phyloP scores from a whole-genome alignment of 92 coral and sea anemone species.

The Metridium senile region DNA sequence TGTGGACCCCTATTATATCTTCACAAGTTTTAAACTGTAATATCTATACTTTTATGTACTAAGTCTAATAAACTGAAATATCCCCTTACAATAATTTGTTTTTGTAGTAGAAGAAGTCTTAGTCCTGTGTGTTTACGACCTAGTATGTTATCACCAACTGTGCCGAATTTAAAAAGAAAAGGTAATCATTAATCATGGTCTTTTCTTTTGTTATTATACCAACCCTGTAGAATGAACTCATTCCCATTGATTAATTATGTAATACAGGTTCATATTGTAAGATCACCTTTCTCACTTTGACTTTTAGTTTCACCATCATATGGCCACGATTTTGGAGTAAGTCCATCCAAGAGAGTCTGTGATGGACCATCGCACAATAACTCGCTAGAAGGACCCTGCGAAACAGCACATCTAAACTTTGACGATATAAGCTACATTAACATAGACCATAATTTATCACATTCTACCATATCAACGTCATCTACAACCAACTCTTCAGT shows the following conservation, averaged over 20 bases:
- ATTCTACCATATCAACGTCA: constrained; percentile 39
- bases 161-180: constrained; percentile 79
- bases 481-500: constrained; percentile 51
- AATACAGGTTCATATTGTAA: neutral
- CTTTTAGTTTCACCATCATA: constrained; percentile 51
- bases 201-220: too few relatives aligned
- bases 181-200: too few relatives aligned
- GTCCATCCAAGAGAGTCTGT: constrained; percentile 88
- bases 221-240: too few relatives aligned
- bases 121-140: constrained; percentile 91
- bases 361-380: constrained; percentile 64
- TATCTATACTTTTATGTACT: too few relatives aligned
- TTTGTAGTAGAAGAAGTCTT: constrained; percentile 76
- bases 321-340: constrained; percentile 90
- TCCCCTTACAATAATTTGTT: neutral
- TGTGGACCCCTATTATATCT: too few relatives aligned
- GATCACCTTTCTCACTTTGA: neutral
- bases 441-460: constrained; percentile 57
- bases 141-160: constrained; percentile 83
- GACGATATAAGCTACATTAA: constrained; percentile 72
- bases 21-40: too few relatives aligned
- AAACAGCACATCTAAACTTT: constrained; percentile 81
- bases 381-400: constrained; percentile 84
- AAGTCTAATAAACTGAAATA: too few relatives aligned
- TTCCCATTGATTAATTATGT: constrained; percentile 9